Conservation (phyloP, 2,113 vertebrate genomes). For the Rhabdornis inornatus region DNA sequence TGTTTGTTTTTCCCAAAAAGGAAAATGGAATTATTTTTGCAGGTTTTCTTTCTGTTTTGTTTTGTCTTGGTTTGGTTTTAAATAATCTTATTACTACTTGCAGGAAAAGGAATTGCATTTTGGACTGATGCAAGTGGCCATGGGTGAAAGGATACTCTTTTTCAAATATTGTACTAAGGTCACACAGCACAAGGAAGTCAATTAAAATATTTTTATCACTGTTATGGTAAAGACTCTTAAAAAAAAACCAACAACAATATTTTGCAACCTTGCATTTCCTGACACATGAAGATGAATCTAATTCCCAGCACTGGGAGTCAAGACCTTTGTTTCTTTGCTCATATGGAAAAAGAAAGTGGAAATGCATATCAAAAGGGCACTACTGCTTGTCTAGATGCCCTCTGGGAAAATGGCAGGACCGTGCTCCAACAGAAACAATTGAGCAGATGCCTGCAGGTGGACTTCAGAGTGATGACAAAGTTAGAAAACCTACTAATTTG, state of each 20-base stretch:
- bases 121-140: not conserved
- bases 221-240: not conserved
- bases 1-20: not conserved
- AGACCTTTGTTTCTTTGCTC: not conserved
- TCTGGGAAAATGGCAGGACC: not conserved
- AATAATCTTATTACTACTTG: not conserved
- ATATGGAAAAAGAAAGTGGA: not conserved
- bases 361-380: not conserved
- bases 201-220: not conserved
- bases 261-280: not conserved
- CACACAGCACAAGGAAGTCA: not conserved
- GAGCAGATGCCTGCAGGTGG: not conserved
- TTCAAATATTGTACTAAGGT: not conserved
- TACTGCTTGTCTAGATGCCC: not conserved
- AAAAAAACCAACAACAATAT: accelerated
- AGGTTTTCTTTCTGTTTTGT: not conserved
- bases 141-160: not conserved
- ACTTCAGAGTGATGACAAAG: not conserved
- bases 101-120: not conserved
- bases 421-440: not conserved
- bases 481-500: not conserved
- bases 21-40: not conserved
- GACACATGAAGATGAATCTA: not conserved
- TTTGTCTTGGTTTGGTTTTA: not conserved
- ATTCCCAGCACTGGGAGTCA: not conserved